Base-by-base conservation (phyloP, 2,888 invertebrate genomes). In the Galerucella pusilla region DNA sequence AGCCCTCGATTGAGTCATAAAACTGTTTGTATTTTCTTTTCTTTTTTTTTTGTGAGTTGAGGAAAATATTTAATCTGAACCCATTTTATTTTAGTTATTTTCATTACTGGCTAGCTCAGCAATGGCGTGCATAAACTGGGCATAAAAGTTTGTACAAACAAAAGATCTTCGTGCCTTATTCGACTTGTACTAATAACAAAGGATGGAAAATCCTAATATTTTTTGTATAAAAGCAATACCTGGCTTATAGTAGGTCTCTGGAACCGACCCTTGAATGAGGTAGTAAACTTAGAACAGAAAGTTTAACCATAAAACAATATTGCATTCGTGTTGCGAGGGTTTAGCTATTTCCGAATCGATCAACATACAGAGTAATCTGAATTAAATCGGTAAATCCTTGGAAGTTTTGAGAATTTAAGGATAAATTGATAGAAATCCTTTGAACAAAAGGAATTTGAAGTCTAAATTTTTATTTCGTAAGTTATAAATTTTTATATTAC, bases 221-320 rank as follows among this genome's bases (percentile, higher is more conserved):
- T n/a, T 14, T n/a, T 6, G n/a, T 52, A 4, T 52, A n/a, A 20
- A 20, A n/a, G 52, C 52, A 52, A 52, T 52, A 52, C 12, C 52
- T 52, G 52, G 52, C 6, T 52, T n/a, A 12, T 52, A 52, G 12
- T 4, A 12, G 52, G 12, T 4, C n/a, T 14, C 14, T 14, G n/a
- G 14, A 52, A 52, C 14, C 52, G 6, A 42, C 35, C 5, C 49
- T n/a, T 52, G n/a, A 52, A 14, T 52, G 52, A 52, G 14, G 52
- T 52, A 52, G 52, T 52, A 52, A 52, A 52, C 5, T n/a, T 52
- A 52, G 52, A 52, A 11, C 52, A 52, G 52, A 52, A 52, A 52
- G n/a, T 52, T 52, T 52, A 52, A 52, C 52, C 6, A 52, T 52
- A 52, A 52, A 52, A 52, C 52, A 52, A 52, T n/a, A 52, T 52